Conservation (phyloP, 2,888 invertebrate genomes). For the Subacronicta megacephala region DNA sequence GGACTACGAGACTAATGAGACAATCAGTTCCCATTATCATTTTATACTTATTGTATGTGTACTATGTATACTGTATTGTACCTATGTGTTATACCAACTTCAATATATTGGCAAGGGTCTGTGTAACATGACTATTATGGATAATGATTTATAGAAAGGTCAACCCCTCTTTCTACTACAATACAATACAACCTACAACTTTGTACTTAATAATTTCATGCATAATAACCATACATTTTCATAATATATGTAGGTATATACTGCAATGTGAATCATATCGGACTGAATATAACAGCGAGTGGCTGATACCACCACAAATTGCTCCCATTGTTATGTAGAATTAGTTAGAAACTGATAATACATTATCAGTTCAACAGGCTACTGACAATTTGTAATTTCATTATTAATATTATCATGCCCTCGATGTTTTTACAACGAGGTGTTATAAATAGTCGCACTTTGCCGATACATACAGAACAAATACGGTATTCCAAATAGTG, state of each 20-base stretch:
- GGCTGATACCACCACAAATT: conserved; percentile 46
- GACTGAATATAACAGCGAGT: neutral
- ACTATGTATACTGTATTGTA: too few species aligned
- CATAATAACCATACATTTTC: conserved; percentile 7
- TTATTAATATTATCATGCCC: conserved; percentile 48
- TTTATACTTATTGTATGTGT: too few species aligned
- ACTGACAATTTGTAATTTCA: conserved; percentile 60
- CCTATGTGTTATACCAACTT: too few species aligned
- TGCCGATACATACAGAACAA: conserved; percentile 9
- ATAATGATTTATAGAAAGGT: neutral
- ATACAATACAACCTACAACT: conserved; percentile 12
- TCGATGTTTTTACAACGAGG: conserved; percentile 36
- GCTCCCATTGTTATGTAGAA: conserved; percentile 42
- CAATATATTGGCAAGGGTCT: too few species aligned
- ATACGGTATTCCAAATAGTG: conserved; percentile 6
- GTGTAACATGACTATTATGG: neutral
- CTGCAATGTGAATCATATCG: conserved; percentile 38
- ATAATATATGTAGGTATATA: conserved; percentile 13
- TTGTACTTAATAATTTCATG: conserved; percentile 1
- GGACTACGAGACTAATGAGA: too few species aligned
- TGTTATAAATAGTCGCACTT: conserved; percentile 36
- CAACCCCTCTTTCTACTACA: neutral
- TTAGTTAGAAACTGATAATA: conserved; percentile 68
- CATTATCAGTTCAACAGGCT: conserved; percentile 48
- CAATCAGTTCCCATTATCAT: too few species aligned